Base-by-base conservation (phyloP, 2,113 vertebrate species). In the Carassius gibelio region DNA sequence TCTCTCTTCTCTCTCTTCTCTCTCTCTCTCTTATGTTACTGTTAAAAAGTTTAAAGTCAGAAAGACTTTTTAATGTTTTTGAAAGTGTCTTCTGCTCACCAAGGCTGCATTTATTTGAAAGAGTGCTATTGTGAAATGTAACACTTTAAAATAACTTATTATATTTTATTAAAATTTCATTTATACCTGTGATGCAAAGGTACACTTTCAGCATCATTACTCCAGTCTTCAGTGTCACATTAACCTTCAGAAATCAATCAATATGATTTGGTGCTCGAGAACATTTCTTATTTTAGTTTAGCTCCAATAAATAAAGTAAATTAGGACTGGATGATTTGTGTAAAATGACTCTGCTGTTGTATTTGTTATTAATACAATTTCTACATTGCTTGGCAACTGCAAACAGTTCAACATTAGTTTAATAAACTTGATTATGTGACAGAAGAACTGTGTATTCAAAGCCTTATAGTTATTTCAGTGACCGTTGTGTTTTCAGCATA, bases 401-500 rank as follows among this genome's bases (percentile, higher is more conserved):
- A 61, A n/a, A n/a, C 57, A 61, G 8, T 61, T 61, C 57, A 34
- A 34, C 13, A 34, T 66, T 66, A 66, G 26, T 66, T 66, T 15
- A 66, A 66, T 66, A 61, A 61, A 61, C 57, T 61, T 9, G 23
- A 30, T 66, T 66, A 34, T 26, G 13, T 26, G 26, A 17, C 17
- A 9, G 26, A 66, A 66, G 13, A 66, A 66, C 15, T 66, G 64
- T 66, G 11, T 34, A 15, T 30, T 34, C 23, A 61, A 8, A 61
- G 8, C 57, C 17, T 59, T 59, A 61, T 8, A 10, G 2, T 23
- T 48, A 62, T 83, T 78, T 52, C 8, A n/a, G 17, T 62, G 68
- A 23, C 15, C 15, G 8, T 78, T 79, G 64, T 78, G 45, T 55
- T 61, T 61, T 61, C 21, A 61, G 61, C 55, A 62, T 74, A 74